Evolutionary conservation across 2,113 vertebrate genomes (phyloP).

Genomic region (Vanacampus margaritifer): DNA sequence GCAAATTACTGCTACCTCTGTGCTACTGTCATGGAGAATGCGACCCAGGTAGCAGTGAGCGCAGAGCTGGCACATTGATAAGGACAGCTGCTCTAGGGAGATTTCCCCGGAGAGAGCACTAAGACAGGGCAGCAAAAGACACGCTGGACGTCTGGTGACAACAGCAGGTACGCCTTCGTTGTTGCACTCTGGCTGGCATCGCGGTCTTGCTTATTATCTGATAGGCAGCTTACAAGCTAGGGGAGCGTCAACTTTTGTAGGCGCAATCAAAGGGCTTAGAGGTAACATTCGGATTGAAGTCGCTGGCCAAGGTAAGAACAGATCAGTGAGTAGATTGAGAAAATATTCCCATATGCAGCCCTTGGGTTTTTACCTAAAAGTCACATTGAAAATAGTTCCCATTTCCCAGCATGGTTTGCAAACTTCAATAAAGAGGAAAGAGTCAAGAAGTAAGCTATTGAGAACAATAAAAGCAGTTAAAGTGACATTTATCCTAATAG

Average conservation of each 20-base stretch:
- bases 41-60: constrained; percentile 54
- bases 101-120: constrained; percentile 76
- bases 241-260: constrained; percentile 65
- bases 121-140: constrained; percentile 51
- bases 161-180: constrained; percentile 50
- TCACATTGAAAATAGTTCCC: constrained; percentile 31
- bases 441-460: constrained; percentile 29
- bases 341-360: constrained; percentile 24
- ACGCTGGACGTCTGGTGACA: constrained; percentile 69
- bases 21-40: constrained; percentile 71
- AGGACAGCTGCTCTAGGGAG: constrained; percentile 72
- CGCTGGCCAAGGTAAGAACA: constrained; percentile 53
- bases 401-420: constrained; percentile 26
- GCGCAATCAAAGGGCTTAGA: constrained; percentile 62
- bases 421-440: constrained; percentile 41
- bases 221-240: constrained; percentile 71
- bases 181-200: constrained; percentile 47
- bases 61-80: constrained; percentile 72
- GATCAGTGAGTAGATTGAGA: constrained; percentile 62
- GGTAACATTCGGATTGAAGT: constrained; percentile 65
- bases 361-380: constrained; percentile 36
- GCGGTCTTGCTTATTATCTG: constrained; percentile 70
- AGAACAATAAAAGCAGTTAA: constrained; percentile 35
- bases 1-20: constrained; percentile 65
- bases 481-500: constrained; percentile 36